Percentiles rank a stretch among this genome's conserved stretches.
Evolutionary conservation across 2,888 invertebrate genomes (phyloP).

Genomic region (Saturnia japonica): DNA sequence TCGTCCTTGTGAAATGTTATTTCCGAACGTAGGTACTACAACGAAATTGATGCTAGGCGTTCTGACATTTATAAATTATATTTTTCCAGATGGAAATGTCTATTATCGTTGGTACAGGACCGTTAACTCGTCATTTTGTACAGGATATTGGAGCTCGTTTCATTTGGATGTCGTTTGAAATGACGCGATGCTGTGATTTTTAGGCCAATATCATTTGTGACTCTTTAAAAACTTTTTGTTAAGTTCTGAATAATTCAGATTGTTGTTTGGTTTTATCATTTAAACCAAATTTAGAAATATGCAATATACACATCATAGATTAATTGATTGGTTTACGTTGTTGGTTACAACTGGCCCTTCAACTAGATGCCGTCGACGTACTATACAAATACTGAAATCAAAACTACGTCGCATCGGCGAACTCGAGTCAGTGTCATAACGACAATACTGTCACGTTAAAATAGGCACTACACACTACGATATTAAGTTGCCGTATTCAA

Average conservation of each 20-base stretch:
- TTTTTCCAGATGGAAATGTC: conserved; percentile 29
- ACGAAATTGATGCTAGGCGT: conserved; percentile 35
- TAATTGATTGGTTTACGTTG: too few relatives aligned
- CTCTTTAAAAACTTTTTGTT: background rate
- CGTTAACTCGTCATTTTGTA: conserved; percentile 28
- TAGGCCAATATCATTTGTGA: conserved; percentile 2
- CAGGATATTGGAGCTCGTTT: conserved; percentile 35
- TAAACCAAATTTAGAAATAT: background rate
- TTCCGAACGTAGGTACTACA: conserved; percentile 50
- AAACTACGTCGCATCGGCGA: too few relatives aligned
- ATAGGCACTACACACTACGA: too few relatives aligned
- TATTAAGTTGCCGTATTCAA: too few relatives aligned
- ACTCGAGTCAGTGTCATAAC: too few relatives aligned
- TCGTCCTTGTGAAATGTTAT: conserved; percentile 50
- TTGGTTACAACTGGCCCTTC: too few relatives aligned
- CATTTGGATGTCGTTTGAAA: conserved; percentile 22
- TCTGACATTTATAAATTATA: conserved; percentile 44
- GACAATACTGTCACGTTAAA: too few relatives aligned
- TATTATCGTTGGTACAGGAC: conserved; percentile 26
- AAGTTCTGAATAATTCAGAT: background rate
- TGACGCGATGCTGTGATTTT: background rate
- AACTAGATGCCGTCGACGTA: too few relatives aligned
- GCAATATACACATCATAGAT: background rate
- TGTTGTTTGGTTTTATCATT: background rate
- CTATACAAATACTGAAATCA: too few relatives aligned